These are phyloP conservation scores for Asobara japonica DNA, from an alignment of 1,140 invertebrate species.

Conservation along the genomic window DNA sequence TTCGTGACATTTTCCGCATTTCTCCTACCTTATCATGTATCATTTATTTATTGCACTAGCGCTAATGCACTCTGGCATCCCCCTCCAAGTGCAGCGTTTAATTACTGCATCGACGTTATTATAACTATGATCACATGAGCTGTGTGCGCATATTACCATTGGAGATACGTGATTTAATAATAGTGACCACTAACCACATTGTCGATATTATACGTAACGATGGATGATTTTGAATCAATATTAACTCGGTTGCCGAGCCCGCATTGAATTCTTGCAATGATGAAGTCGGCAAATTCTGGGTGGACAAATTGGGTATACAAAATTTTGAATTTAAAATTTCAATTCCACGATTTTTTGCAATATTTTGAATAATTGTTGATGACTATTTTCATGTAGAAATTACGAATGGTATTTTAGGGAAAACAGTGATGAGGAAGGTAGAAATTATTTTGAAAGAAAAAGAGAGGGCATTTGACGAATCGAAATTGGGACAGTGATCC, in stretches of 20 bases:
- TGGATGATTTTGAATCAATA: conserved; percentile 1
- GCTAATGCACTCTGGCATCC: background rate
- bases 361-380: too few relatives aligned
- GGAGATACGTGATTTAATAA: background rate
- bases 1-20: background rate
- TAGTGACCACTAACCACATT: background rate
- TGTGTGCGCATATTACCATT: background rate
- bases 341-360: too few relatives aligned
- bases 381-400: too few relatives aligned
- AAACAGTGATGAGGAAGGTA: too few relatives aligned
- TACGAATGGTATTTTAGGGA: too few relatives aligned
- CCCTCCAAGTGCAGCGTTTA: conserved; percentile 1
- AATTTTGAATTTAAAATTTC: too few relatives aligned
- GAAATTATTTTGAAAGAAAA: too few relatives aligned
- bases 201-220: background rate
- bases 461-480: too few relatives aligned
- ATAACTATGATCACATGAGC: background rate
- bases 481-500: too few relatives aligned
- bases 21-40: background rate
- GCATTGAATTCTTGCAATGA: background rate
- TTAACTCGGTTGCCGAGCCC: background rate
- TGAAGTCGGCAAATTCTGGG: too few relatives aligned
- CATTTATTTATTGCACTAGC: background rate
- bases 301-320: too few relatives aligned
- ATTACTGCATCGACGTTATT: conserved; percentile 3